Percentiles rank a stretch among this genome's conserved stretches.
Evolutionary conservation across 1,140 invertebrate species (phyloP).

Genomic region (Marisa cornuarietis): DNA sequence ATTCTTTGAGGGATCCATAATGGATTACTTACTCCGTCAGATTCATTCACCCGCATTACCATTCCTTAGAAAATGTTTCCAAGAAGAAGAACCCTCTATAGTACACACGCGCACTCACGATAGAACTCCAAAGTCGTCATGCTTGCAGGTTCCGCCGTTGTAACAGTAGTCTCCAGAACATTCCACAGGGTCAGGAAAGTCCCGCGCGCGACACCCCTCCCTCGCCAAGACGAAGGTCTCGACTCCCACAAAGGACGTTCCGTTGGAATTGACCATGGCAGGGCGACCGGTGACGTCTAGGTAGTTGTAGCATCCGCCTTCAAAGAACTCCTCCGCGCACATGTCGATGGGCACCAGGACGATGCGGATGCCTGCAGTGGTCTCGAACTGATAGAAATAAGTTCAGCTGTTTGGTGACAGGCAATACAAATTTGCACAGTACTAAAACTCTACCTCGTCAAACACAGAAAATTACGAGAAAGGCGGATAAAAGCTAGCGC

Average conservation of each 20-base stretch:
- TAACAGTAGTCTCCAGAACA: constrained; percentile 91
- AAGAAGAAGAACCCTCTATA: too few species aligned
- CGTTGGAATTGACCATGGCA: constrained; percentile 96
- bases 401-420: not conserved
- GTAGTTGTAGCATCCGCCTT: constrained; percentile 92
- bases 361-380: constrained; percentile 91
- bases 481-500: too few species aligned
- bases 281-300: constrained; percentile 83
- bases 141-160: constrained; percentile 89
- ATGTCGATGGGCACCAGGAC: constrained; percentile 98
- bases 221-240: constrained; percentile 88
- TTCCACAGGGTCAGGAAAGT: constrained; percentile 64
- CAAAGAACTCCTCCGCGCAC: constrained; percentile 94
- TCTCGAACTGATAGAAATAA: constrained; percentile 78
- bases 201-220: constrained; percentile 70
- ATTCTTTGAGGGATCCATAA: too few species aligned
- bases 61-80: too few species aligned
- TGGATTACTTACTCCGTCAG: too few species aligned
- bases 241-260: constrained; percentile 93
- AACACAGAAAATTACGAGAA: too few species aligned
- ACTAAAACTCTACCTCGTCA: too few species aligned
- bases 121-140: constrained; percentile 82
- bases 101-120: constrained; percentile 68
- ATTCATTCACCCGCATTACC: too few species aligned
- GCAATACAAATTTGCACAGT: too few species aligned